Evolutionary conservation across 2,888 invertebrate genomes (phyloP).

Genomic region (Lasioglossum zephyrum): DNA sequence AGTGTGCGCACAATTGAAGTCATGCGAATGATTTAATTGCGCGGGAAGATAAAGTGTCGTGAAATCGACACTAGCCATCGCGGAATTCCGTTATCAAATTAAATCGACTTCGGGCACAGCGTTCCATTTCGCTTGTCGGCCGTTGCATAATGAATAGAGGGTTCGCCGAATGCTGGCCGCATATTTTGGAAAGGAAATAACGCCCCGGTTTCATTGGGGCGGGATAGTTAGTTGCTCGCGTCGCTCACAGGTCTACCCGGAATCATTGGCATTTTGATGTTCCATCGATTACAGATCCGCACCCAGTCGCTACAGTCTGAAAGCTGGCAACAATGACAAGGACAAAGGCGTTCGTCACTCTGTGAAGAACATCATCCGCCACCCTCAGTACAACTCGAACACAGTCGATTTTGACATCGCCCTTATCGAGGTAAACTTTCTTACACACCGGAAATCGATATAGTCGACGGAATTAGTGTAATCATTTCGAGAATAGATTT

Average conservation of each 20-base stretch:
- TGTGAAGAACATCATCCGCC: slow-evolving; percentile 65
- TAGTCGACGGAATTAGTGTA: neutral
- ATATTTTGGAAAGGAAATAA: slow-evolving; percentile 23
- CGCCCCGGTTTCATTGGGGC: neutral
- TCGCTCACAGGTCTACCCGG: neutral
- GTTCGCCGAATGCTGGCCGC: slow-evolving; percentile 6
- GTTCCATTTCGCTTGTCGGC: slow-evolving; percentile 9
- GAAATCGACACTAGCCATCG: slow-evolving; percentile 21
- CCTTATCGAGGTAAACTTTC: slow-evolving; percentile 58
- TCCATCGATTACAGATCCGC: slow-evolving; percentile 45
- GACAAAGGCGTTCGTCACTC: slow-evolving; percentile 46
- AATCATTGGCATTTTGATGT: slow-evolving; percentile 25
- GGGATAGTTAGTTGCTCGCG: neutral
- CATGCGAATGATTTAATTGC: neutral
- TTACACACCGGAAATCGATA: neutral
- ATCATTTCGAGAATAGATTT: neutral
- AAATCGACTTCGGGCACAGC: slow-evolving; percentile 41
- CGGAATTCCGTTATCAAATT: slow-evolving; percentile 37
- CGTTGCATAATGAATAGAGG: slow-evolving; percentile 33
- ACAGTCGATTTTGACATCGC: slow-evolving; percentile 78
- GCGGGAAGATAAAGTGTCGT: neutral
- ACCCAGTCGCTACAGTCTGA: slow-evolving; percentile 43
- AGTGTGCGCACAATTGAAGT: neutral
- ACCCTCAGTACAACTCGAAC: slow-evolving; percentile 72
- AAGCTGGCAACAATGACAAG: slow-evolving; percentile 58